Evolutionary conservation across 2,888 invertebrate species (phyloP).

Genomic region (Ptilodon capucinus): DNA sequence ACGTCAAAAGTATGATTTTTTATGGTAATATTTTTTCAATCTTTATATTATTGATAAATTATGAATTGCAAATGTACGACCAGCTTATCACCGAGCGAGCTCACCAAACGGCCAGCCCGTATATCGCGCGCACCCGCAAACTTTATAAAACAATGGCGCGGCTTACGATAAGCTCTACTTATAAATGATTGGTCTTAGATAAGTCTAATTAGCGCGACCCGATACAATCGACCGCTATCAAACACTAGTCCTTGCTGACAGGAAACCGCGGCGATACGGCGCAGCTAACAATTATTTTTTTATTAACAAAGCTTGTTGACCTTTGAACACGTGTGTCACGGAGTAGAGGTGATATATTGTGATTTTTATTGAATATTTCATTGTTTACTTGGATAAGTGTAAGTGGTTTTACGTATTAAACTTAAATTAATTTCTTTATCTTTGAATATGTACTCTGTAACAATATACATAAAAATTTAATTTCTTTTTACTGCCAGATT

Average conservation of each 20-base stretch:
- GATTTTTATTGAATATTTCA: constrained; percentile 1
- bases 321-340: constrained; percentile 23
- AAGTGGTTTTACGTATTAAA: too few species aligned
- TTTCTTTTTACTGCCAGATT: too few species aligned
- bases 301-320: constrained; percentile 38
- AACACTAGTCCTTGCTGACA: constrained; percentile 44
- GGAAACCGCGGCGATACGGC: constrained; percentile 52
- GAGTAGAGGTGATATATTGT: constrained; percentile 5
- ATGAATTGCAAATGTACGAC: background rate
- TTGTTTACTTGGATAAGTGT: background rate
- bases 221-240: constrained; percentile 69
- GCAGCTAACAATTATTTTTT: constrained; percentile 42
- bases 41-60: too few species aligned
- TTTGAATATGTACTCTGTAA: too few species aligned
- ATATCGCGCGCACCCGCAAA: constrained; percentile 36
- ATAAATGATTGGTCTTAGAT: constrained; percentile 79
- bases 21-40: too few species aligned
- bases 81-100: constrained; percentile 1
- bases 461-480: too few species aligned
- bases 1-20: too few species aligned
- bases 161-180: constrained; percentile 65
- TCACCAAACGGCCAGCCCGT: constrained; percentile 28
- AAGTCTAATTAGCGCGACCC: constrained; percentile 68
- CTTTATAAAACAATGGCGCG: constrained; percentile 64
- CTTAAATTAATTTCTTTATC: too few species aligned